Base-by-base conservation (phyloP, 2,113 vertebrate genomes). In the Brachyhypopomus occidentalis region DNA sequence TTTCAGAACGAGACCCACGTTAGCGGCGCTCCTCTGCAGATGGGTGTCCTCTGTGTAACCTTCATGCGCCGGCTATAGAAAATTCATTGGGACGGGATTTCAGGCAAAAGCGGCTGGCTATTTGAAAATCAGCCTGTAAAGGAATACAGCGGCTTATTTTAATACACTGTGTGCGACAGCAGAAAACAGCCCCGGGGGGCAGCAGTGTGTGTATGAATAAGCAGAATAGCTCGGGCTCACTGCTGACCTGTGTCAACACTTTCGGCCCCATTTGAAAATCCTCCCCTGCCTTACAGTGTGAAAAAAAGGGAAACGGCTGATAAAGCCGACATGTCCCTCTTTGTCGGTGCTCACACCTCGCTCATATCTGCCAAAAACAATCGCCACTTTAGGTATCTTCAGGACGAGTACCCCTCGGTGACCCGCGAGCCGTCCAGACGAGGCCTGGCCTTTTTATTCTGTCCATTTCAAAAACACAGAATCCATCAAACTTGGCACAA, bases 401-500 rank as follows among this genome's bases (percentile, higher is more conserved):
- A 62, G 45, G 76, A 82, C 79, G 72, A 85, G 76, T 69, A 63
- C 62, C 81, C 66, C 74, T n/a, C 64, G 27, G 56, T 56, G 84
- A 80, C 72, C 80, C 69, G 48, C 19, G 55, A 20, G 64, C 71
- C 64, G 22, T 70, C 56, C 75, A 22, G 72, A 66, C 22, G 16
- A 62, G 62, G 70, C 60, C 36, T 60, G 67, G 69, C 79, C 80
- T 84, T 81, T 81, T 81, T 72, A 72, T 85, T 85, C 75, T 62
- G 75, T 41, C 67, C 64, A 19, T 84, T 75, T 80, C 75, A 78
- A 88, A 89, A 86, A 90, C 82, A 89, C 90, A 89, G 79, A 88
- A 90, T 84, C 90, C 90, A 94, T 94, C 92, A 93, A 90, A 91
- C 86, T 88, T 80, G 86, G 87, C 87, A 92, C 90, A 91, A 91